A percentile compares a stretch with the other conserved stretches of the same genome.
Conservation (phyloP, 1,140 invertebrate species). For the Rhopalosiphum maidis region DNA sequence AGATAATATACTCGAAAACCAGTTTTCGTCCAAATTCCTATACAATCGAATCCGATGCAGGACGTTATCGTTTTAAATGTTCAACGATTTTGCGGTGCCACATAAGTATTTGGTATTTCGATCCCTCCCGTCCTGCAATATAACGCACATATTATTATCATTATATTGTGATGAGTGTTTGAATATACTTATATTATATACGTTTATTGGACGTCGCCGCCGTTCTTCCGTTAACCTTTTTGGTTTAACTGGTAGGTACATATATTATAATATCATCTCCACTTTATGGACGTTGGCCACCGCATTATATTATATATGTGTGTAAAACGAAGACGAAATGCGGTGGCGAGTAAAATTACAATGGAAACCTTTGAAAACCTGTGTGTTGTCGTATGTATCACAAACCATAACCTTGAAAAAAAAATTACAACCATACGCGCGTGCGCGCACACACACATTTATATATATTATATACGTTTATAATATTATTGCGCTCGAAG, state of each 20-base stretch:
- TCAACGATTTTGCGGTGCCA: not conserved
- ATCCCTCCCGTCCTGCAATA: not conserved
- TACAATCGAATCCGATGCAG: not conserved
- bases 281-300: not conserved
- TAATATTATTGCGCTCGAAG: slow-evolving; percentile 30
- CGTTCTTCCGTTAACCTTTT: slow-evolving; percentile 34
- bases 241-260: not conserved
- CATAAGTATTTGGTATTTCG: not conserved
- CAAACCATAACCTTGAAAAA: slow-evolving; percentile 37
- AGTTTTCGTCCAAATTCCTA: not conserved
- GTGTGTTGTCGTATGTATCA: not conserved
- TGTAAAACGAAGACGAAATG: slow-evolving; percentile 8
- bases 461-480: not conserved
- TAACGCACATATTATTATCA: not conserved
- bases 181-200: not conserved
- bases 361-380: slow-evolving; percentile 49
- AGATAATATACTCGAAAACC: not conserved
- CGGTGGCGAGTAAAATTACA: slow-evolving; percentile 42
- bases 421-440: not conserved
- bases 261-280: not conserved
- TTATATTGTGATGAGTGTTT: not conserved
- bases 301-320: not conserved
- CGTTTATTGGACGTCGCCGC: not conserved
- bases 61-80: not conserved
- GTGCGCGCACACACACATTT: not conserved